A percentile compares a stretch with the other conserved stretches of the same genome.
These are phyloP conservation scores for Cryptocephalus primarius DNA, from an alignment of 2,888 invertebrate genomes.

Conservation along the genomic window DNA sequence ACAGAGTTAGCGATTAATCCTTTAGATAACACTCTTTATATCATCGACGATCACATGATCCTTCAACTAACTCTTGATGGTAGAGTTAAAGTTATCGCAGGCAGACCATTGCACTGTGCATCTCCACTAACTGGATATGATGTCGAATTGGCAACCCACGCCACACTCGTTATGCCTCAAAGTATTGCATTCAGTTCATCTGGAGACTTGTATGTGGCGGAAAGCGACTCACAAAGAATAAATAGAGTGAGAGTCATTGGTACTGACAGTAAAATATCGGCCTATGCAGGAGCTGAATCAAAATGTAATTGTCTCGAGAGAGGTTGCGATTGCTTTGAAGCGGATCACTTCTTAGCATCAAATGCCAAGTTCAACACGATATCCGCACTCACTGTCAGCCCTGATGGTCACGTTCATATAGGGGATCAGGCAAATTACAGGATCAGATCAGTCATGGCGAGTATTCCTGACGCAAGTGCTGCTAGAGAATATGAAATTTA, in stretches of 20 bases:
- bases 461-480: slow-evolving; percentile 76
- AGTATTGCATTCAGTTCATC: slow-evolving; percentile 89
- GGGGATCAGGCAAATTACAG: slow-evolving; percentile 90
- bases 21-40: slow-evolving; percentile 85
- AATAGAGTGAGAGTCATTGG: slow-evolving; percentile 85
- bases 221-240: slow-evolving; percentile 90
- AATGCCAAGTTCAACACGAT: slow-evolving; percentile 92
- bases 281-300: slow-evolving; percentile 91
- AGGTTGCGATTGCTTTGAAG: slow-evolving; percentile 87
- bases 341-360: slow-evolving; percentile 82
- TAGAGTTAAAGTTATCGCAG: slow-evolving; percentile 84
- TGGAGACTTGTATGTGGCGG: slow-evolving; percentile 88
- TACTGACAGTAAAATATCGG: slow-evolving; percentile 84
- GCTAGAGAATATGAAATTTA: slow-evolving; percentile 87
- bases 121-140: slow-evolving; percentile 70
- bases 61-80: slow-evolving; percentile 85
- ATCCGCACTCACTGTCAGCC: slow-evolving; percentile 84
- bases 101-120: slow-evolving; percentile 85
- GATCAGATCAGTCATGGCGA: slow-evolving; percentile 79
- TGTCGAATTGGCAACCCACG: slow-evolving; percentile 80
- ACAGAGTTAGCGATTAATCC: slow-evolving; percentile 92
- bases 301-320: slow-evolving; percentile 88
- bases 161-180: slow-evolving; percentile 85
- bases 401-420: slow-evolving; percentile 89
- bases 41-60: slow-evolving; percentile 94